phyloP scores from a whole-genome alignment of 2,113 vertebrate species.

The Argyrosomus japonicus region DNA sequence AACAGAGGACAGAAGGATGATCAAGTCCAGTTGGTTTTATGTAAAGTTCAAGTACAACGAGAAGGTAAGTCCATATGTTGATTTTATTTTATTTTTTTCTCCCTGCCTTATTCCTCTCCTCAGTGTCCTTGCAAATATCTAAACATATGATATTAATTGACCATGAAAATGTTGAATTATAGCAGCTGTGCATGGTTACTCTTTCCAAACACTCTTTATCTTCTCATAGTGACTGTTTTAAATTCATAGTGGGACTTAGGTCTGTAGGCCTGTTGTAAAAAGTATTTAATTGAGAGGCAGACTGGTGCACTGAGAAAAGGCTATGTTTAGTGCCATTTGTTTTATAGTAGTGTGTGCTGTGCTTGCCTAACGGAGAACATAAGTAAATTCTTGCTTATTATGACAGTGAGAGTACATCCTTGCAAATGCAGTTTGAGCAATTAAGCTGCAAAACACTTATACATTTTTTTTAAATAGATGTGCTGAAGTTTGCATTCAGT shows the following conservation, averaged over 20 bases:
- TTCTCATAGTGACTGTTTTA: constrained; percentile 28
- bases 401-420: not conserved
- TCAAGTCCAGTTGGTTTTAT: constrained; percentile 99
- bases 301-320: not conserved
- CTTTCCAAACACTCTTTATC: constrained; percentile 23
- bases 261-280: constrained; percentile 38
- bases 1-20: constrained; percentile 87
- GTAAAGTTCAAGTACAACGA: constrained; percentile 98
- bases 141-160: constrained; percentile 3
- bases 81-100: not conserved
- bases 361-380: not conserved
- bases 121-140: constrained; percentile 7
- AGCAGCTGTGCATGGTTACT: constrained; percentile 6
- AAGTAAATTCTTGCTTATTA: not conserved
- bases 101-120: not conserved
- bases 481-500: not conserved
- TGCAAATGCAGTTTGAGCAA: not conserved
- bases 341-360: not conserved
- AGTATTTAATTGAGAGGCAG: constrained; percentile 25
- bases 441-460: not conserved
- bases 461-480: not conserved
- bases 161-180: constrained; percentile 25
- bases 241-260: constrained; percentile 27
- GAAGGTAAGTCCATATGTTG: constrained; percentile 88
- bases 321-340: not conserved